Evolutionary conservation across 2,113 vertebrate genomes (phyloP), one percentile per base, ranked within the genome.

Genomic region (Sclerurus mexicanus): DNA sequence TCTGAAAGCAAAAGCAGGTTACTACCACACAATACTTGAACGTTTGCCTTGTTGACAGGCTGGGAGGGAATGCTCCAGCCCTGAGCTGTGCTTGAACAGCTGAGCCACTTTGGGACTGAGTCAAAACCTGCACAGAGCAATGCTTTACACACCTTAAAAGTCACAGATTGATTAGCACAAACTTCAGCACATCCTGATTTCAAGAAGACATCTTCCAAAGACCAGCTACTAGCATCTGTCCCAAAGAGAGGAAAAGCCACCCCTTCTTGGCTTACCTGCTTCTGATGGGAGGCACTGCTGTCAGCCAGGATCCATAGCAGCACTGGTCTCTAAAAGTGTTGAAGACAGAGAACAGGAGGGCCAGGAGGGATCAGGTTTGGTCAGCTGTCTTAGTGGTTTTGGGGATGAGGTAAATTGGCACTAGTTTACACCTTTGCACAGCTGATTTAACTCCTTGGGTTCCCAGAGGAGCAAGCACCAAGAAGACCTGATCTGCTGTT

Each of bases 271-370:
- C 87, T 40, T 77, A 76, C 68, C 63, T 84, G 12, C 31, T 77
- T 33, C 55, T 37, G 44, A n/a, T 0, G 0, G 12, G 24, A 85
- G 25, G 15, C 1, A 0, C 7, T 8, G 1, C 31, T 55, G 5
- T 27, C 31, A 49, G 19, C n/a, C 31, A 17, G 49, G 7, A 27
- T 4, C 7, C 24, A 10, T 0, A 0, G 60, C 6, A 4, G 13
- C 21, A 37, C 47, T 21, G 7, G 6, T 66, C 8, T 31, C 40
- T 44, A 10, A 7, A 76, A 73, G n/a, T 12, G 8, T 17, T 47
- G 44, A 25, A 40, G 30, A 25, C 6, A 2, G 4, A 44, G 28
- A 56, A 30, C 12, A 76, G 39, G 8, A 79, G 40, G 17, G 1
- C 35, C n/a, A 8, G 46, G 22, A 63, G 18, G 9, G 10, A 9